Base-by-base conservation (phyloP, 1,140 invertebrate species). In the Solen grandis region DNA sequence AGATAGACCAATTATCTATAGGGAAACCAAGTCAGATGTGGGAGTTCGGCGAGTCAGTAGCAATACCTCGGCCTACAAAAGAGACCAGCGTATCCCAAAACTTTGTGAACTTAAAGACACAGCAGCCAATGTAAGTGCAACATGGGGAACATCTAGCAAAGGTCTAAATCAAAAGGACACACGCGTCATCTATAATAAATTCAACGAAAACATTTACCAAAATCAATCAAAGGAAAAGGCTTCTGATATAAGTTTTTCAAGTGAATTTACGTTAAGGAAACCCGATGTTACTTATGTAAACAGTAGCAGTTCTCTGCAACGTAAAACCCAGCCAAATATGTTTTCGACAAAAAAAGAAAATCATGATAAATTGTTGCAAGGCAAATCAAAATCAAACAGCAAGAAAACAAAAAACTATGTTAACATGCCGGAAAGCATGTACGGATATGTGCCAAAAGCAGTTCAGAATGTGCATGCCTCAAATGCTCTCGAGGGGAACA, bases 391-490 rank as follows among this genome's bases (percentile, higher is more conserved):
- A 29, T 27, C 13, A 78, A 57, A 57, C 5, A 2, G 19, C 60
- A 36, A 60, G 14, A 36, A 65, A 63, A 76, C 22, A 2, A 14
- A 33, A 69, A 69, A 19, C 50, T 31, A 69, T 54, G 27, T 33
- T 5, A 29, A 46, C 35, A 33, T 25, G 3, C n/a, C 38, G 52
- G 85, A 81, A 62, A 86, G 85, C 60, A 83, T 86, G 85, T 86
- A 84, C 31, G 78, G 78, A 33, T 86, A 86, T 72, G 81, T 84
- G n/a, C 85, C 85, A 29, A 86, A 83, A 60, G 66, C 57, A 13
- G 78, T 86, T n/a, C 82, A 82, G 50, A 81, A 84, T 50, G 60
- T 84, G 19, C 75, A 81, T 19, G 81, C 85, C 8, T 86, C 85
- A 8, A 82, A 63, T 62, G 85, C 81, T 10, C 57, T 86, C 25